Evolutionary conservation across 2,113 vertebrate genomes (phyloP), one percentile per base, ranked within the genome.

Genomic region (Pholis gunnellus): DNA sequence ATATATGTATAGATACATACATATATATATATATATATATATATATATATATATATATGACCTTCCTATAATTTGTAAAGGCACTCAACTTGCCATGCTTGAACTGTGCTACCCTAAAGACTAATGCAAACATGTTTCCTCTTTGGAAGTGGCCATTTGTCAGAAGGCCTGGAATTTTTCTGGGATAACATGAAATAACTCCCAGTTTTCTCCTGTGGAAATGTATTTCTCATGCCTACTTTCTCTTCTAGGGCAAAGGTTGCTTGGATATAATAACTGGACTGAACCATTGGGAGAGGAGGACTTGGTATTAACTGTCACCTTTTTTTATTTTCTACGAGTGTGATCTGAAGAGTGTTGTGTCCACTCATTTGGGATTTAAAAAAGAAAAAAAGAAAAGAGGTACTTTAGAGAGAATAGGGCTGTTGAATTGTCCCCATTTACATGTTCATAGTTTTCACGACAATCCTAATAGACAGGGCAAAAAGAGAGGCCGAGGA

Each of bases 391-490:
- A 78, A 82, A 84, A 87, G 75, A 82, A 79, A 87, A 88, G 72
- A 88, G 90, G 92, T 94, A 92, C 92, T 92, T 36, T 15, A 81
- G 75, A 87, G 75, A 83, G 85, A 92, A 83, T 54, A 87, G 90
- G 86, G 90, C 84, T 87, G 82, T 87, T 86, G 61, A 93, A 79
- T 81, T 84, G 72, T 87, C 78, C 81, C 85, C 88, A 84, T 81
- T 76, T 88, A 87, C 79, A 82, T 84, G 75, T 88, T 84, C 82
- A 81, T 90, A 88, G 72, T 91, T 93, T 85, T 94, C 93, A 95
- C 72, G 95, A 96, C 95, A 96, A 96, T 96, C 95, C 90, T 89
- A 91, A 90, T 72, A 87, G 83, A 91, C 85, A 87, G 86, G 82
- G 88, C 89, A 89, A 86, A 89, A 79, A 84, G 91, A 89, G 68